A percentile compares a stretch with the other conserved stretches of the same genome.
phyloP scores from a whole-genome alignment of 2,113 vertebrate species.

The Stegastes partitus region DNA sequence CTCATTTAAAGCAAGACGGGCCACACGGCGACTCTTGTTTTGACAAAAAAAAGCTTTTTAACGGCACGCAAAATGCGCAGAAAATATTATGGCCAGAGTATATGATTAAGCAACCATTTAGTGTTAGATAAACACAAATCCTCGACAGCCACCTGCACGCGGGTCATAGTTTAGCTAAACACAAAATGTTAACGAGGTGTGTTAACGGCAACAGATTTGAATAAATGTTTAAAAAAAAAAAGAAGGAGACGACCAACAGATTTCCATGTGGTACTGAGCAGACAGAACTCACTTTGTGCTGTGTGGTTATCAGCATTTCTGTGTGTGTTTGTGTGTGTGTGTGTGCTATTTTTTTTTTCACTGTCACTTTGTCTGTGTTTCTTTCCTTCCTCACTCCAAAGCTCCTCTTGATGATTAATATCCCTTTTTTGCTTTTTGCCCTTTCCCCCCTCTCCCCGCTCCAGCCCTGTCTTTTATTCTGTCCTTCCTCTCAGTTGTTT shows the following conservation, averaged over 20 bases:
- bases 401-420: too few species aligned
- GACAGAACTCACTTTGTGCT: too few species aligned
- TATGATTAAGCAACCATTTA: neutral
- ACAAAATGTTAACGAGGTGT: neutral
- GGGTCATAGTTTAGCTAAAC: neutral
- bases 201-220: neutral
- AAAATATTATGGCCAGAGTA: neutral
- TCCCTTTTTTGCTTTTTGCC: neutral
- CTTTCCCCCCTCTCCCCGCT: neutral
- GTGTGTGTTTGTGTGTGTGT: too few species aligned
- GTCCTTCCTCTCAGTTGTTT: slow-evolving; percentile 15
- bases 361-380: too few species aligned
- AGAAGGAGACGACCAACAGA: too few species aligned
- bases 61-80: neutral
- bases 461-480: slow-evolving; percentile 23
- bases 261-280: too few species aligned
- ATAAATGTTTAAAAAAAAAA: neutral
- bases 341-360: too few species aligned
- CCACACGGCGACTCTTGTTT: neutral
- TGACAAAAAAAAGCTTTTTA: slow-evolving; percentile 4
- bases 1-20: neutral
- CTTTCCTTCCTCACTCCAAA: too few species aligned
- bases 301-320: too few species aligned
- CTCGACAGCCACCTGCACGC: neutral
- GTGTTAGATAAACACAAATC: slow-evolving; percentile 1